Evolutionary conservation across 2,888 invertebrate genomes (phyloP), one percentile per base, ranked within the genome.

Genomic region (Netelia inedita): DNA sequence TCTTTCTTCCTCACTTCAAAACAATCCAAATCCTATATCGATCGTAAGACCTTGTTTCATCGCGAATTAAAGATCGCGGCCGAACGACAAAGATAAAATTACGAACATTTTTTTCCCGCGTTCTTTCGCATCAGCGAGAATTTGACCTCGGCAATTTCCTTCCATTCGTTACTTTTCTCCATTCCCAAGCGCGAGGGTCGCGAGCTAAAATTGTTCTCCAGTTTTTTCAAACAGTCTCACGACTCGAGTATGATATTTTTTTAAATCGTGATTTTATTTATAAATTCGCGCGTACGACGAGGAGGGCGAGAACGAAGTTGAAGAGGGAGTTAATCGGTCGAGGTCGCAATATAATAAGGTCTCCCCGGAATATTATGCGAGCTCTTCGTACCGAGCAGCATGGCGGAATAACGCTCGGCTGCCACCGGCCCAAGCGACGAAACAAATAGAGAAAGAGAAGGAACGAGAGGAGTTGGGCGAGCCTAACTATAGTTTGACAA

Each of bases 401-500:
- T 76, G 71, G 63, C 68, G 57, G 46, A 71, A 28, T 23, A 43
- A 16, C 11, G 14, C 57, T 28, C 55, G 23, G 46, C 23, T 50
- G 69, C 61, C 6, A 78, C 9, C 50, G 21, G 46, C 28, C 57
- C 6, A 59, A 43, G 75, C 16, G 61, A 28, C 10, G 35, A 57
- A 69, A 63, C 21, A 55, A 57, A 57, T 21, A 79, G 71, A 23
- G 28, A 35, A n/a, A 57, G 57, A 46, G 53, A 23, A 53, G 53
- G 61, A 55, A 59, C 28, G 35, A 65, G 63, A 78, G 66, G 66
- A 66, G 23, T 59, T 68, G 79, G 55, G 35, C 79, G 82, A 82
- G 83, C 86, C 91, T 91, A 91, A 91, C 89, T 92, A 92, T 92
- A 92, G 92, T 89, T 88, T 89, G 93, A 93, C 92, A 93, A 92